phyloP scores from a whole-genome alignment of 1,140 invertebrate genomes.

The Lordiphosa mommai region DNA sequence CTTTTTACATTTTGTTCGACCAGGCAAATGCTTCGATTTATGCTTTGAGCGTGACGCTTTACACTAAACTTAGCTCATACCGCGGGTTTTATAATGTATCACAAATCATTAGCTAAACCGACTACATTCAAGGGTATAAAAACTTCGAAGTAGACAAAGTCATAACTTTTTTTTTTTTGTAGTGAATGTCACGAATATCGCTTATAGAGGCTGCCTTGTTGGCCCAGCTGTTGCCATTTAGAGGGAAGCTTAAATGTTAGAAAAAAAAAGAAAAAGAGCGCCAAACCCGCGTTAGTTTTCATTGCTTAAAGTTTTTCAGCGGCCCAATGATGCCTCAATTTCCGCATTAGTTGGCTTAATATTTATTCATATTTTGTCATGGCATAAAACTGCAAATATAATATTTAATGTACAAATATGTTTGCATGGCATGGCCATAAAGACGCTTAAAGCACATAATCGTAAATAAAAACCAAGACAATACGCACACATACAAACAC shows the following conservation, averaged over 20 bases:
- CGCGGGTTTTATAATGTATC: too few relatives aligned
- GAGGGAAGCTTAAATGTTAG: background rate
- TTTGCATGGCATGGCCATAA: conserved; percentile 29
- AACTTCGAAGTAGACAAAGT: background rate
- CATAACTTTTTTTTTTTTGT: conserved; percentile 2
- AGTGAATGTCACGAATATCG: conserved; percentile 16
- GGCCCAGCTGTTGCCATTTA: conserved; percentile 49
- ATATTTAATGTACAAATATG: conserved; percentile 25
- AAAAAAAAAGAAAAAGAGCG: background rate
- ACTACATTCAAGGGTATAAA: too few relatives aligned
- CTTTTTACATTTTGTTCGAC: too few relatives aligned
- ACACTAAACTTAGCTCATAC: too few relatives aligned
- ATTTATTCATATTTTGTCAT: background rate
- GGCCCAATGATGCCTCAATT: conserved; percentile 13
- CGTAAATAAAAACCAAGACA: conserved; percentile 58
- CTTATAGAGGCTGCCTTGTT: conserved; percentile 30
- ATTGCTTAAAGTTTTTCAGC: conserved; percentile 49
- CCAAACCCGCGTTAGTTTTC: conserved; percentile 22
- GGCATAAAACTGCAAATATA: too few relatives aligned
- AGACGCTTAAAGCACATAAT: conserved; percentile 47
- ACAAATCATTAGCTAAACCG: too few relatives aligned
- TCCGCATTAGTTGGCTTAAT: conserved; percentile 26
- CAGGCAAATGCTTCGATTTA: too few relatives aligned
- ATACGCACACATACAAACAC: conserved; percentile 10
- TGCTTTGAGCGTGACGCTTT: too few relatives aligned